Base-by-base conservation (phyloP, 1,140 invertebrate species). In the Caenorhabditis inopinata region DNA sequence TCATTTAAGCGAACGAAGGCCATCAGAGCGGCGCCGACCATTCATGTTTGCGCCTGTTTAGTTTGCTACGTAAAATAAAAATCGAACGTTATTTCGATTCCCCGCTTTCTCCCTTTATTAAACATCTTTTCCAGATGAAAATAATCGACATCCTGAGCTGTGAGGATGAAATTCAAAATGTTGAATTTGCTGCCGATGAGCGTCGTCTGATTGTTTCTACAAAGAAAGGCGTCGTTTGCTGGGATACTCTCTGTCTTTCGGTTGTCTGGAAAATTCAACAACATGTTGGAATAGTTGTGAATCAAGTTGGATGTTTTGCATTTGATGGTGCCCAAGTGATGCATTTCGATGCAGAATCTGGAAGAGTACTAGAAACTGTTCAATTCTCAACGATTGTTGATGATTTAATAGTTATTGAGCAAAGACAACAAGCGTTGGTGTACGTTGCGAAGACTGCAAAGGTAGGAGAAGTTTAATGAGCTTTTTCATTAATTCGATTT, bases 201-300 rank as follows among this genome's bases (percentile, higher is more conserved):
- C 58, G 58, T 21, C 58, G 38, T 68, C 32, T 68, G 32, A 68
- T 68, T 9, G n/a, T 68, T 5, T 68, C 58, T n/a, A 68, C 58
- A n/a, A 68, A 68, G 32, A 68, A 68, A 38, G 58, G 58, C 1
- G 58, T 68, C n/a, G n/a, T 68, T 32, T 68, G 58, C 58, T 68
- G 58, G 58, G 58, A 68, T 21, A 68, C 58, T 2, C 58, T 68
- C 16, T 68, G 58, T 18, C 25, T 68, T 11, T n/a, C 38, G 6
- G 32, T 68, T 25, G 58, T 68, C 38, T 68, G 58, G 58, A 23
- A 25, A 1, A 68, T 68, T 68, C 58, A 68, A 38, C 58, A 68
- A 38, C 11, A 16, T 6, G 58, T 68, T 21, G 58, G 58, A 68
- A 38, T 35, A n/a, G 23, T 18, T 12, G 32, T 68, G 3, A 38